These are phyloP conservation scores for Neoaliturus tenellus DNA, from an alignment of 2,888 invertebrate genomes.

Conservation along the genomic window DNA sequence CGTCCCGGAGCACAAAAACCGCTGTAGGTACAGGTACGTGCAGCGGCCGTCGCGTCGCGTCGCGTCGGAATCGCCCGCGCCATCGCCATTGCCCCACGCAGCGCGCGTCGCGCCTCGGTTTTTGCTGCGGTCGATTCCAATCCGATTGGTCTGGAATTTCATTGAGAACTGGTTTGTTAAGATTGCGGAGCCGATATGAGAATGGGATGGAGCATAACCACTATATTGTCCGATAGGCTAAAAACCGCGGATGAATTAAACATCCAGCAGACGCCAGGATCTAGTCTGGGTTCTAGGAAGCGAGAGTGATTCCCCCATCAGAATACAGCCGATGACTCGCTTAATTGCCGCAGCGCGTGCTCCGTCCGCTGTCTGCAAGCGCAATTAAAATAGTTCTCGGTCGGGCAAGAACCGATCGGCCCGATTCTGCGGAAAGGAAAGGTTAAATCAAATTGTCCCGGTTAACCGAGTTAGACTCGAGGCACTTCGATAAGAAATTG, in stretches of 20 bases:
- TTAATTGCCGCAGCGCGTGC: conserved; percentile 10
- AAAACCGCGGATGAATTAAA: not conserved
- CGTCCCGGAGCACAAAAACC: too few relatives aligned
- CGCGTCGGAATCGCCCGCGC: too few relatives aligned
- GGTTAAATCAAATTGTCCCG: conserved; percentile 13
- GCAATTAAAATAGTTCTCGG: conserved; percentile 27
- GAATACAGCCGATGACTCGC: conserved; percentile 8
- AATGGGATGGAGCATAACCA: not conserved
- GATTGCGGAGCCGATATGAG: conserved; percentile 9
- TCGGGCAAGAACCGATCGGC: not conserved
- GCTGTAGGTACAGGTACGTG: too few relatives aligned
- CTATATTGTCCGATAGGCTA: not conserved
- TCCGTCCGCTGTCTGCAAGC: not conserved
- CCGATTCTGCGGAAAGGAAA: not conserved
- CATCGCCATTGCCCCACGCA: not conserved
- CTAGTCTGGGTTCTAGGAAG: not conserved
- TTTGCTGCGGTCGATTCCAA: not conserved
- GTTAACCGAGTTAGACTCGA: not conserved
- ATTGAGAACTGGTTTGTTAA: not conserved
- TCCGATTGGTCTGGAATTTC: conserved; percentile 14
- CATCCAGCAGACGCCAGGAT: not conserved
- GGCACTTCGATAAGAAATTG: not conserved
- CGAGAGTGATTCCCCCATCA: not conserved
- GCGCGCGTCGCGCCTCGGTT: not conserved
- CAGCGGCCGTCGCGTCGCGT: too few relatives aligned